phyloP scores from a whole-genome alignment of 2,888 invertebrate genomes.

The Parnassius orleans region DNA sequence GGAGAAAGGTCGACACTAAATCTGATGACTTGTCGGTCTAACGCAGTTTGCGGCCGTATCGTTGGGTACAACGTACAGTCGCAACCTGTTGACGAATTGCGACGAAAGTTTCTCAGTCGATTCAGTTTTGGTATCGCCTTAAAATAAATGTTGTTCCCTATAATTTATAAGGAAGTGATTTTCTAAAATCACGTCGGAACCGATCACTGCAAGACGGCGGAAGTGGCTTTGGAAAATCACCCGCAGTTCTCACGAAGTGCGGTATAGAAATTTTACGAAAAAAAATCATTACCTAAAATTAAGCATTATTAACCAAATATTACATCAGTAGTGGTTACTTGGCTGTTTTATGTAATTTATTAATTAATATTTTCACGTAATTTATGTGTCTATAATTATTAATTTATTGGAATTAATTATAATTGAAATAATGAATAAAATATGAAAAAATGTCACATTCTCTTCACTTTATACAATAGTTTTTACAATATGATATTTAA shows the following conservation, averaged over 20 bases:
- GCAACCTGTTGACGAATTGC: not conserved
- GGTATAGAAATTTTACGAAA: slow-evolving; percentile 60
- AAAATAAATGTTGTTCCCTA: slow-evolving; percentile 77
- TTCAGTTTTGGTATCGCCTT: slow-evolving; percentile 62
- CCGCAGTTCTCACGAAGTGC: slow-evolving; percentile 54
- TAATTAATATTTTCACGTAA: slow-evolving; percentile 78
- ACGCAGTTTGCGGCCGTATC: not conserved
- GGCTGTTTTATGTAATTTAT: slow-evolving; percentile 78
- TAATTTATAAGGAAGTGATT: slow-evolving; percentile 67
- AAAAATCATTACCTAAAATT: slow-evolving; percentile 76
- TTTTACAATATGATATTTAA: slow-evolving; percentile 82
- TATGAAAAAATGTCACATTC: slow-evolving; percentile 76
- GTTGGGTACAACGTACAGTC: not conserved
- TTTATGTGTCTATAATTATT: slow-evolving; percentile 80
- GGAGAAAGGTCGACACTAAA: slow-evolving; percentile 56
- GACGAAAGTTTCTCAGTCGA: slow-evolving; percentile 28
- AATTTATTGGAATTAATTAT: slow-evolving; percentile 77
- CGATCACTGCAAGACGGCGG: not conserved
- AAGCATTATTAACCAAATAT: slow-evolving; percentile 76
- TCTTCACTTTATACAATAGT: slow-evolving; percentile 82
- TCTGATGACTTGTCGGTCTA: slow-evolving; percentile 38
- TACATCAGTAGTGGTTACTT: slow-evolving; percentile 77
- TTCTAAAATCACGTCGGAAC: slow-evolving; percentile 45
- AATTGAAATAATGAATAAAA: slow-evolving; percentile 68
- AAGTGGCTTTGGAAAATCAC: slow-evolving; percentile 51